Base-by-base conservation (phyloP, 2,888 invertebrate species). In the Electrophaes corylata region DNA sequence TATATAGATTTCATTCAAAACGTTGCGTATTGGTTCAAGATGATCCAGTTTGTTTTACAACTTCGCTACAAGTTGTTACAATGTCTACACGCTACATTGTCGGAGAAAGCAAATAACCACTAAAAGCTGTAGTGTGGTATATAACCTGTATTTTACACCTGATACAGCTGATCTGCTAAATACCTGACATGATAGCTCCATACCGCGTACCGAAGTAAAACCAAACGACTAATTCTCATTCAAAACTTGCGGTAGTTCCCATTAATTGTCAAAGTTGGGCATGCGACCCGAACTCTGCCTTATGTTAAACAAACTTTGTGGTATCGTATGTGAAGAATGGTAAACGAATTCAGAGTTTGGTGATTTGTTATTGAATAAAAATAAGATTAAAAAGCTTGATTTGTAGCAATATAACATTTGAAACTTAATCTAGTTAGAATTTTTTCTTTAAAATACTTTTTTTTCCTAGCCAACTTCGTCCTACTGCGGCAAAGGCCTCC, bases 301-400 rank as follows among this genome's bases (percentile, higher is more conserved):
- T 65, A 65, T 60, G 64, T 57, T 64, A 60, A 65, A 57, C 56
- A 60, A 67, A 64, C 54, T 66, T 62, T 55, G 55, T 53, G 29
- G 62, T 62, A 65, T 62, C 54, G 50, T 54, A 26, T 55, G 59
- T 55, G 55, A 60, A 60, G 51, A 55, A 60, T 50, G 59, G 54
- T 19, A 18, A 16, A 19, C 50, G 46, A 31, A 31, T 33, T 19
- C 12, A 0, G 33, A 58, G 49, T 58, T 58, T 35, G 31, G 49
- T 54, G 58, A 58, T 58, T 58, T 49, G 49, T 53, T 53, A 49
- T 58, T 53, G 52, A 52, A 48, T 39, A 52, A 19, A 37, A 29
- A 11, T 48, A 19, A 29, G 26, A 29, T 29, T 4, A 4, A 23
- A 4, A 23, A 23, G n/a, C n/a, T n/a, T n/a, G n/a, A n/a, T n/a